Evolutionary conservation across 37 sponge, comb jelly and placozoan genomes (phyloP).

Genomic region (Chondrilla cf. caribensis): DNA sequence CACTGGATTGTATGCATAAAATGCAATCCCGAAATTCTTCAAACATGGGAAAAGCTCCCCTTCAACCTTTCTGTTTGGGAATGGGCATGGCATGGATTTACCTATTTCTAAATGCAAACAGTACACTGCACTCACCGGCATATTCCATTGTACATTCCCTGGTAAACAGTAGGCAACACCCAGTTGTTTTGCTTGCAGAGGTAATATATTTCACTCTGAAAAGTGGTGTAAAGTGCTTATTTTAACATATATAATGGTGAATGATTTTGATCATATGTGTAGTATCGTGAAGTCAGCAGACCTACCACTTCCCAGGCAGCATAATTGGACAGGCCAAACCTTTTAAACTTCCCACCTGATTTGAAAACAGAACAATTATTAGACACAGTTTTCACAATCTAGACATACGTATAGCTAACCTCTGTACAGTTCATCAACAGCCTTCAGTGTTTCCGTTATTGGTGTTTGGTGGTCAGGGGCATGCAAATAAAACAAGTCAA

Average conservation of each 20-base stretch:
- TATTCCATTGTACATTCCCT: conserved; percentile 94
- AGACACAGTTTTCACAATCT: neutral
- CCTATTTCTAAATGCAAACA: neutral
- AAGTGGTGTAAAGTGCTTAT: neutral
- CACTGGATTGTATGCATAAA: conserved; percentile 93
- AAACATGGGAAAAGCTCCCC: conserved; percentile 84
- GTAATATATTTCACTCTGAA: conserved; percentile 62
- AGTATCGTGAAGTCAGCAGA: neutral
- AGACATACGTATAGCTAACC: conserved; percentile 40
- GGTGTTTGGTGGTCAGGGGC: conserved; percentile 85
- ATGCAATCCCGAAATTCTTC: conserved; percentile 75
- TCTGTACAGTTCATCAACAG: conserved; percentile 64
- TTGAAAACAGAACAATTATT: neutral
- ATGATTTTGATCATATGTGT: neutral
- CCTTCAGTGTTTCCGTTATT: conserved; percentile 82
- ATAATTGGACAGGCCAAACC: conserved; percentile 87
- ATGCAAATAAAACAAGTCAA: conserved; percentile 91
- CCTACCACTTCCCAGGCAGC: conserved; percentile 89
- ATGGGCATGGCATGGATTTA: neutral
- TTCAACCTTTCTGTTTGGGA: conserved; percentile 64
- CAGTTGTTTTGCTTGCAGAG: conserved; percentile 85
- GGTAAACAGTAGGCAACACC: conserved; percentile 87
- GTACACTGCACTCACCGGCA: conserved; percentile 54
- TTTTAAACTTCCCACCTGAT: conserved; percentile 87
- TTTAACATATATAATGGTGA: neutral